Evolutionary conservation across 2,113 vertebrate genomes (phyloP).

Genomic region (Sprattus sprattus): DNA sequence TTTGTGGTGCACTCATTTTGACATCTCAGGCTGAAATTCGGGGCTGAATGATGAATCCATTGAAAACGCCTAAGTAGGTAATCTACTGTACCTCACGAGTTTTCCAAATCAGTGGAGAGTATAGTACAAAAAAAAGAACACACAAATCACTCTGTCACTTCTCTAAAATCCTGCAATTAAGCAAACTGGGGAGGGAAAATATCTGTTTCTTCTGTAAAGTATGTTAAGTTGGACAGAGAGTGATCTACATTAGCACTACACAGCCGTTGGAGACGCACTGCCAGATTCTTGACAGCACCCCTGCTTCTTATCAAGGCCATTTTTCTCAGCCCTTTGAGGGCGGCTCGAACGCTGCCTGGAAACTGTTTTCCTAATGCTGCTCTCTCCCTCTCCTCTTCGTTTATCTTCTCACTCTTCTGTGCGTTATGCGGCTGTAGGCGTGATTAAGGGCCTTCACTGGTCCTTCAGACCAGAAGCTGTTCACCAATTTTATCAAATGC

Average conservation of each 20-base stretch:
- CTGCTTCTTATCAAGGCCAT: not conserved
- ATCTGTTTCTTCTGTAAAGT: not conserved
- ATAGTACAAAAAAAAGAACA: not conserved
- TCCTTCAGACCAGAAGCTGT: not conserved
- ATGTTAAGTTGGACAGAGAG: not conserved
- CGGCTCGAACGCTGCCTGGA: not conserved
- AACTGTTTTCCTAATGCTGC: not conserved
- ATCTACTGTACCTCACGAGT: not conserved
- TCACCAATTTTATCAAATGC: not conserved
- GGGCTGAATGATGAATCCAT: not conserved
- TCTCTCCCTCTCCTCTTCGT: not conserved
- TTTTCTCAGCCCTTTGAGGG: not conserved
- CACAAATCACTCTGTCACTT: not conserved
- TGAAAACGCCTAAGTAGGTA: not conserved
- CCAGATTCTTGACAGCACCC: not conserved
- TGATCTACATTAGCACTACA: not conserved
- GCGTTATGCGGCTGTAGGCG: not conserved
- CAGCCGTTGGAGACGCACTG: not conserved
- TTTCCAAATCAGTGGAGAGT: not conserved
- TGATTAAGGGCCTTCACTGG: not conserved
- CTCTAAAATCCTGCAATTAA: not conserved
- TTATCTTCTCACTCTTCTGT: not conserved
- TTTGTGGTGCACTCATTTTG: not conserved
- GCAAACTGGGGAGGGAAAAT: not conserved
- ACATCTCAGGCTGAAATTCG: not conserved